These are phyloP conservation scores for Nipponia nippon DNA, from an alignment of 2,113 vertebrate genomes.

Conservation along the genomic window DNA sequence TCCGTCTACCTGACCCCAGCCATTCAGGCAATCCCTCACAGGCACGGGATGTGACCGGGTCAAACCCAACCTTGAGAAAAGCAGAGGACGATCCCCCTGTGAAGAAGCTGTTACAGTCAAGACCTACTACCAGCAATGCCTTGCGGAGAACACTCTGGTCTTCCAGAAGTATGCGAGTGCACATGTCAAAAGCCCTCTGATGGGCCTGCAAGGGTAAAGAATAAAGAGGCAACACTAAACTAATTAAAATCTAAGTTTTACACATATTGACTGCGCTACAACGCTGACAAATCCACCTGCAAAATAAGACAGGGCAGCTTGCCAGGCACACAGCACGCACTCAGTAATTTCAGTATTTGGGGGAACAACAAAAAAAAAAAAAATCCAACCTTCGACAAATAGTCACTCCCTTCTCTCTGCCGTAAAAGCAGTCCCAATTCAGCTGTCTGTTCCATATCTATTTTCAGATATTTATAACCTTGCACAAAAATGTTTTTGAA, in stretches of 20 bases:
- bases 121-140: not conserved
- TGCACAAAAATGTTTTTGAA: not conserved
- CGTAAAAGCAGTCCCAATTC: not conserved
- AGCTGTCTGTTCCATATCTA: not conserved
- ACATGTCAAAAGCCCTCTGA: not conserved
- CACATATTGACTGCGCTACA: not conserved
- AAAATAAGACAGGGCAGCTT: not conserved
- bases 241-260: not conserved
- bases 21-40: fast-evolving
- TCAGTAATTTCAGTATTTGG: not conserved
- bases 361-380: not conserved
- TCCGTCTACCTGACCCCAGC: fast-evolving
- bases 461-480: not conserved
- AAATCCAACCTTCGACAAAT: not conserved
- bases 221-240: not conserved
- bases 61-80: not conserved
- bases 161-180: not conserved
- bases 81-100: not conserved
- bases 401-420: not conserved
- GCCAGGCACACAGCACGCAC: fast-evolving
- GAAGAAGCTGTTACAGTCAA: not conserved
- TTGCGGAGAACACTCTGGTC: not conserved
- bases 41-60: fast-evolving
- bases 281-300: not conserved
- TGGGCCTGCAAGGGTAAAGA: not conserved